phyloP scores from a whole-genome alignment of 2,888 invertebrate species.

The Diaphora mendica region DNA sequence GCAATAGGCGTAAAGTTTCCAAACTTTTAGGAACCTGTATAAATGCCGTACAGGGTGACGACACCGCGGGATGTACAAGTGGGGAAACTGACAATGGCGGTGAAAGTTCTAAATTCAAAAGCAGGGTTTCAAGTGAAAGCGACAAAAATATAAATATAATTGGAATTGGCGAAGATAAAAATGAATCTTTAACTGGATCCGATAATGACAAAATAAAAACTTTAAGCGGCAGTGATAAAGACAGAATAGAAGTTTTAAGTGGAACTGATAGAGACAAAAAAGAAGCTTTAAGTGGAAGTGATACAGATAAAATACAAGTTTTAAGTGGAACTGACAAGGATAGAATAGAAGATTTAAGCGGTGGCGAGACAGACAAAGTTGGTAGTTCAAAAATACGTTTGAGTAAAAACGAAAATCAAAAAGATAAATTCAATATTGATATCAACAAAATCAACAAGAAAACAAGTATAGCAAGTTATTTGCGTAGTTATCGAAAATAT shows the following conservation, averaged over 20 bases:
- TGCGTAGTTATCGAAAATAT: not conserved
- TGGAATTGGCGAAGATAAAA: not conserved
- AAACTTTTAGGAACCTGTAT: slow-evolving; percentile 66
- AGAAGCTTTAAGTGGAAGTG: not conserved
- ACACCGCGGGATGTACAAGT: not conserved
- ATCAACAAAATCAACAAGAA: too few species aligned
- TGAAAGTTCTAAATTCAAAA: too few species aligned
- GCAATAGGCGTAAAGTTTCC: slow-evolving; percentile 68
- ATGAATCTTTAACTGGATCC: not conserved
- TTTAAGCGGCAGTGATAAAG: not conserved
- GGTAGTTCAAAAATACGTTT: too few species aligned
- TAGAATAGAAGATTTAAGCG: not conserved
- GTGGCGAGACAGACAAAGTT: not conserved
- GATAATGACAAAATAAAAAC: not conserved
- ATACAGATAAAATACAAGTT: not conserved
- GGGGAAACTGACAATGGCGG: not conserved
- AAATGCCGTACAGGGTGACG: slow-evolving; percentile 33
- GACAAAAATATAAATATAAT: not conserved
- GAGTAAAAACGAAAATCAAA: too few species aligned
- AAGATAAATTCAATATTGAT: too few species aligned
- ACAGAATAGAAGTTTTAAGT: not conserved
- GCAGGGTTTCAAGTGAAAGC: not conserved
- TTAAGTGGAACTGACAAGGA: not conserved
- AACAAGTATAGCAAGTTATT: not conserved
- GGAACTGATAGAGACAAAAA: not conserved